Evolutionary conservation across 2,113 vertebrate genomes (phyloP), one percentile per base, ranked within the genome.

Genomic region (Spizaetus ornatus): DNA sequence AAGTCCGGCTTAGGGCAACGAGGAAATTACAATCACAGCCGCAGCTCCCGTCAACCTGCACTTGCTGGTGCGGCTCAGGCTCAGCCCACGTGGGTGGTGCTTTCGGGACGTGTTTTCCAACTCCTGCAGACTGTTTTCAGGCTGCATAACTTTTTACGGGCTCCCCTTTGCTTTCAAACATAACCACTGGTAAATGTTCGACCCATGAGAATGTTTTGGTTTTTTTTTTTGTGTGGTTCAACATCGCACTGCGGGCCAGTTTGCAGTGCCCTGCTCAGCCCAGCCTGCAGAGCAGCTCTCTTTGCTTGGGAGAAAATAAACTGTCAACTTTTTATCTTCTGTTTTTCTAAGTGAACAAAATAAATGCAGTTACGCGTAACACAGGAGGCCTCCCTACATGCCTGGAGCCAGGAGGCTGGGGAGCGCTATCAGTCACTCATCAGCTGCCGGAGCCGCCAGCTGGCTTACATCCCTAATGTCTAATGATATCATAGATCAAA

Each of bases 401-500:
- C 90, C 74, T 70, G 92, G 81, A 89, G 87, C 66, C 3, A 0
- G 25, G 69, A 88, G 86, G 66, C 78, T 79, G 88, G 36, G 2
- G 58, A 88, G 62, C 4, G 2, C 90, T 50, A 40, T 82, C 82
- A 77, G n/a, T 86, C 92, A 82, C 65, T 95, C 82, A 31, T 47
- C 82, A 42, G 78, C 52, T 3, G 9, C 38, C 0, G 3, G 52
- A 53, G 65, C 86, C 3, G 87, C 96, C 96, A 95, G 96, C 78
- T 97, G 96, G 93, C 96, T 80, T 21, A 29, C 2, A 29, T 94
- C 95, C 92, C 87, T 56, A 4, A 13, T 77, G 87, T 87, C 84
- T 91, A 85, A 72, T 96, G 95, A 91, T 94, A 91, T 87, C 93
- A 95, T 70, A 61, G 73, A 94, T 93, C 92, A 85, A 88, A 94